A percentile compares a stretch with the other conserved stretches of the same genome.
Conservation (phyloP, 1,140 invertebrate species). For the Meloidogyne floridensis region DNA sequence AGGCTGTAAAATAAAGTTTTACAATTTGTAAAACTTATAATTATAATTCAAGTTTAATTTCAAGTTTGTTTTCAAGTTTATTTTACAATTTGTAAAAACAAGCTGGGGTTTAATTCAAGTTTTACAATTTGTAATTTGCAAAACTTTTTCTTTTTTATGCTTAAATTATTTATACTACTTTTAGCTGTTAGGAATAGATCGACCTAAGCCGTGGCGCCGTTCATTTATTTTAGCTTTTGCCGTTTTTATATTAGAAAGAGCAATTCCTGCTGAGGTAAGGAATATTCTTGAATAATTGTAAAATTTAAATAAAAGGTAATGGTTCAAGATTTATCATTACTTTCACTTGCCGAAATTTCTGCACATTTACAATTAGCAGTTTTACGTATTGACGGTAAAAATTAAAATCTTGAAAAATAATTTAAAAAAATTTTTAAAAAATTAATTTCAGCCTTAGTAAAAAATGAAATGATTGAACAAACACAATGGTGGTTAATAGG, state of each 20-base stretch:
- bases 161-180: not conserved
- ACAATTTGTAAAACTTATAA: too few species aligned
- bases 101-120: not conserved
- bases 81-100: not conserved
- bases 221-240: slow-evolving; percentile 8
- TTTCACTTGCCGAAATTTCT: slow-evolving; percentile 38
- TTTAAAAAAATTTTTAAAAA: not conserved
- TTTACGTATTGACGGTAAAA: slow-evolving; percentile 28
- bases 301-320: slow-evolving; percentile 11
- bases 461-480: slow-evolving; percentile 23
- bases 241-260: not conserved
- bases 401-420: not conserved
- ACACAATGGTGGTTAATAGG: slow-evolving; percentile 42
- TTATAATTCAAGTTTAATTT: too few species aligned
- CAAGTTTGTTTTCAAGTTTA: too few species aligned
- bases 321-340: slow-evolving; percentile 31
- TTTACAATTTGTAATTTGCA: not conserved
- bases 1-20: too few species aligned
- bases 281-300: not conserved
- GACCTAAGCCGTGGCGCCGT: slow-evolving; percentile 10
- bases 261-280: slow-evolving; percentile 21
- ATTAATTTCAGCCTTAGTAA: slow-evolving; percentile 35
- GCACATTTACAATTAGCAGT: slow-evolving; percentile 36
- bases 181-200: slow-evolving; percentile 18
- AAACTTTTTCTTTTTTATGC: not conserved